phyloP scores from a whole-genome alignment of 2,797 vertebrate genomes.

The Anomalospiza imberbis region DNA sequence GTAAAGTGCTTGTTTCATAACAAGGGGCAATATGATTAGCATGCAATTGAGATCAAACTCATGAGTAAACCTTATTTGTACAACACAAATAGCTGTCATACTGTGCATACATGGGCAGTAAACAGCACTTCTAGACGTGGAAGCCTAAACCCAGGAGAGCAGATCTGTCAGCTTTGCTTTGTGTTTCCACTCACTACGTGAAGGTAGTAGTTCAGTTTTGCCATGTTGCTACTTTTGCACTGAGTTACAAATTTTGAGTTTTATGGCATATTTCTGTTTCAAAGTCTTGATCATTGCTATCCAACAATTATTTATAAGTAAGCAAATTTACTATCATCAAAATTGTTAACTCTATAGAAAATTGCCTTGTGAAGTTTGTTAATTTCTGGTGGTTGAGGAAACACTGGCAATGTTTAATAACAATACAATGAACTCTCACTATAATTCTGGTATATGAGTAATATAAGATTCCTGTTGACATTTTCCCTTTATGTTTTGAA shows the following conservation, averaged over 20 bases:
- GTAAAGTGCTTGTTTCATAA: neutral
- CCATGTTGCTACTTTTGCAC: neutral
- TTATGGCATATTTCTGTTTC: neutral
- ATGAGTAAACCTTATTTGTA: neutral
- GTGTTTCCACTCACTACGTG: neutral
- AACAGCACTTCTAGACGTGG: neutral
- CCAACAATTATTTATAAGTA: neutral
- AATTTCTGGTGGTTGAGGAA: neutral
- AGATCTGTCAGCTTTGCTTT: neutral
- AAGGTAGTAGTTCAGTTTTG: neutral
- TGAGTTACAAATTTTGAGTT: neutral
- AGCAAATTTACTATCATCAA: neutral
- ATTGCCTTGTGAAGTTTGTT: neutral
- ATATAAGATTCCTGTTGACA: neutral
- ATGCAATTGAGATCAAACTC: slow-evolving; percentile 16
- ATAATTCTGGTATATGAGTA: neutral
- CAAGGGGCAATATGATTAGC: neutral
- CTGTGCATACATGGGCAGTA: neutral
- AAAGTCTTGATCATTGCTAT: neutral
- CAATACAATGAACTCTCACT: neutral
- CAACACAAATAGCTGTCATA: slow-evolving; percentile 9
- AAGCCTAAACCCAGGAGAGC: neutral
- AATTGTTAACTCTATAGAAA: neutral
- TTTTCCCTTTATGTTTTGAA: neutral
- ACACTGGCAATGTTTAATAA: neutral